phyloP scores from a whole-genome alignment of 2,113 vertebrate species.

The Corythornis madagascariensis region DNA sequence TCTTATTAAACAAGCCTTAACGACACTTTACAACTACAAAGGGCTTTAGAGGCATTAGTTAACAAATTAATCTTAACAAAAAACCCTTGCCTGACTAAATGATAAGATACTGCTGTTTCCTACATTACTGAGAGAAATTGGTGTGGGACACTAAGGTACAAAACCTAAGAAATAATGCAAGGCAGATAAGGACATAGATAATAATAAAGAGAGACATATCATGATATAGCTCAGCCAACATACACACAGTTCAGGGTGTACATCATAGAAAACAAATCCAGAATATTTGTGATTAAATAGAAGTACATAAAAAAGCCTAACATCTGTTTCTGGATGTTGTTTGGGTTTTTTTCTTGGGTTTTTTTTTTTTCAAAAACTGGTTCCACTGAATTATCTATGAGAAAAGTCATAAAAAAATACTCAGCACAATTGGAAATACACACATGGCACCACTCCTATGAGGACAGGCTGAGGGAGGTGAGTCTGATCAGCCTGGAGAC shows the following conservation, averaged over 20 bases:
- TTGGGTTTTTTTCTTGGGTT: too few relatives aligned
- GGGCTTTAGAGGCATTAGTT: not conserved
- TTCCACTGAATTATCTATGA: not conserved
- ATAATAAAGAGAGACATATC: not conserved
- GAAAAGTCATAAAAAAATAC: not conserved
- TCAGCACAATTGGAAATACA: not conserved
- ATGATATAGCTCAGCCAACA: not conserved
- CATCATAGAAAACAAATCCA: not conserved
- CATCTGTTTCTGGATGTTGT: not conserved
- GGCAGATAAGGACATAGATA: not conserved
- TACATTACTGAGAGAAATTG: not conserved
- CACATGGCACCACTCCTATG: too few relatives aligned
- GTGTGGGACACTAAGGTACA: not conserved
- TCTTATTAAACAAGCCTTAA: slow-evolving; percentile 19
- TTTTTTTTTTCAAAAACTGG: not conserved
- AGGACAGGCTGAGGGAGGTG: too few relatives aligned
- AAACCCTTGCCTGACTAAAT: not conserved
- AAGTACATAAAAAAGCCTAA: not conserved
- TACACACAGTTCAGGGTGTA: not conserved
- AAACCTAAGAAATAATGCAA: not conserved
- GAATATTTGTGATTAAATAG: not conserved
- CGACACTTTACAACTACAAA: not conserved
- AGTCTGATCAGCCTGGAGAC: too few relatives aligned
- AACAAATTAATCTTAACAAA: slow-evolving; percentile 45
- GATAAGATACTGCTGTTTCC: not conserved